phyloP scores from a whole-genome alignment of 2,888 invertebrate genomes.

The Epiblema foenella region DNA sequence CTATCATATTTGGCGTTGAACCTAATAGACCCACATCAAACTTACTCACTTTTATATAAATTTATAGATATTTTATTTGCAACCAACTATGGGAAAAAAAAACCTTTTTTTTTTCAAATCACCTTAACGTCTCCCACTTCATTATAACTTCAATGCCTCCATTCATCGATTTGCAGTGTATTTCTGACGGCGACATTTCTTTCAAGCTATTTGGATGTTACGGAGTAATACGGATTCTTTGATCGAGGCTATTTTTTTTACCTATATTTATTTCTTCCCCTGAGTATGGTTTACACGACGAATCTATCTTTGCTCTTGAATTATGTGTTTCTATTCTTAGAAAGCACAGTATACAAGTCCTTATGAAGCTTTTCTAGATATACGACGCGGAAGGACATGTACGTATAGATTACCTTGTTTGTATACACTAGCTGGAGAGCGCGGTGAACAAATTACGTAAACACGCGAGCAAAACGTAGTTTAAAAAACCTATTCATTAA shows the following conservation, averaged over 20 bases:
- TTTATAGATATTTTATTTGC: background rate
- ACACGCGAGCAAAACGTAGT: background rate
- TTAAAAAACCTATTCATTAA: background rate
- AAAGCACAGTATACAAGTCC: background rate
- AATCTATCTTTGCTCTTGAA: background rate
- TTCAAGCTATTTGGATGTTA: background rate
- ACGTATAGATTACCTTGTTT: background rate
- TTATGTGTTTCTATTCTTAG: background rate
- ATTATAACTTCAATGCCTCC: conserved; percentile 6
- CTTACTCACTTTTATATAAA: no score
- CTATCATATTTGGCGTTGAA: no score
- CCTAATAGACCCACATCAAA: no score
- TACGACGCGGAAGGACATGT: background rate
- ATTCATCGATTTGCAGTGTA: conserved; percentile 8
- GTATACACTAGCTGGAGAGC: background rate
- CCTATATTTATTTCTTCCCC: background rate
- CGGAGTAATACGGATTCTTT: background rate
- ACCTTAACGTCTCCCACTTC: conserved; percentile 6
- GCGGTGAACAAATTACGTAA: background rate
- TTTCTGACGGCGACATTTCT: conserved; percentile 1
- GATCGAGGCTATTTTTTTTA: background rate
- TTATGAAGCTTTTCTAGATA: background rate
- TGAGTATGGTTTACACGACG: background rate
- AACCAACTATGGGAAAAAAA: no score
- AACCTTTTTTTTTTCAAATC: background rate